Evolutionary conservation across 2,888 invertebrate species (phyloP).

Genomic region (Caenorhabditis wallacei): DNA sequence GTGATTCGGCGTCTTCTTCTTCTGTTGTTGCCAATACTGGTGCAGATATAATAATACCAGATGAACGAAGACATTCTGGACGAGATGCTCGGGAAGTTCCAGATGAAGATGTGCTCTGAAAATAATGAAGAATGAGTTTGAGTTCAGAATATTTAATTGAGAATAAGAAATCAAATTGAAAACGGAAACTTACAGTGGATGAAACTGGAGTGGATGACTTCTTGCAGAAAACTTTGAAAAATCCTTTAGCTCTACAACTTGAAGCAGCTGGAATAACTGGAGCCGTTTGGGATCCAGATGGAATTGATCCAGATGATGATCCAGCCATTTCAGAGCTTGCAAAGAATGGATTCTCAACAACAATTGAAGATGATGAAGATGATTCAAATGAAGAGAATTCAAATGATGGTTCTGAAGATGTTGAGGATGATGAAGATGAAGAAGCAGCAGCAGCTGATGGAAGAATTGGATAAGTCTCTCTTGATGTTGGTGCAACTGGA

Average conservation of each 20-base stretch:
- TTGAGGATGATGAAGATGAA: slow-evolving; percentile 22
- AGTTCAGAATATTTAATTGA: background rate
- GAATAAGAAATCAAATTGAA: background rate
- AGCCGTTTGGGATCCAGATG: slow-evolving; percentile 27
- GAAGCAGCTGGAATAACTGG: slow-evolving; percentile 15
- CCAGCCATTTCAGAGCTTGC: background rate
- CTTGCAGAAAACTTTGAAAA: slow-evolving; percentile 50
- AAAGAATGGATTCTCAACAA: slow-evolving; percentile 58
- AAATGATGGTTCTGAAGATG: slow-evolving; percentile 30
- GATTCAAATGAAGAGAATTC: slow-evolving; percentile 44
- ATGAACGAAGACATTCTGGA: slow-evolving; percentile 68
- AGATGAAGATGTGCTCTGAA: slow-evolving; percentile 33
- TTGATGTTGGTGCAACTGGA: slow-evolving; percentile 43
- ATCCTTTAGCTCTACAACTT: slow-evolving; percentile 41
- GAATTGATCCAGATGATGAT: slow-evolving; percentile 18
- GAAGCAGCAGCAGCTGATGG: slow-evolving; percentile 38
- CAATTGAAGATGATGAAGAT: slow-evolving; percentile 36
- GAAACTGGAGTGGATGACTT: slow-evolving; percentile 1
- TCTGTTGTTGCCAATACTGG: slow-evolving; percentile 61
- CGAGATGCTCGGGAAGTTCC: slow-evolving; percentile 55
- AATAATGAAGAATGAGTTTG: slow-evolving; percentile 2
- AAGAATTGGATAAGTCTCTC: slow-evolving; percentile 22
- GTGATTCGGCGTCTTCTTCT: slow-evolving; percentile 70
- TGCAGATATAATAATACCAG: slow-evolving; percentile 59
- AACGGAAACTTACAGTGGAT: slow-evolving; percentile 35